Evolutionary conservation across 2,888 invertebrate genomes (phyloP).

Genomic region (Maniola hyperantus): DNA sequence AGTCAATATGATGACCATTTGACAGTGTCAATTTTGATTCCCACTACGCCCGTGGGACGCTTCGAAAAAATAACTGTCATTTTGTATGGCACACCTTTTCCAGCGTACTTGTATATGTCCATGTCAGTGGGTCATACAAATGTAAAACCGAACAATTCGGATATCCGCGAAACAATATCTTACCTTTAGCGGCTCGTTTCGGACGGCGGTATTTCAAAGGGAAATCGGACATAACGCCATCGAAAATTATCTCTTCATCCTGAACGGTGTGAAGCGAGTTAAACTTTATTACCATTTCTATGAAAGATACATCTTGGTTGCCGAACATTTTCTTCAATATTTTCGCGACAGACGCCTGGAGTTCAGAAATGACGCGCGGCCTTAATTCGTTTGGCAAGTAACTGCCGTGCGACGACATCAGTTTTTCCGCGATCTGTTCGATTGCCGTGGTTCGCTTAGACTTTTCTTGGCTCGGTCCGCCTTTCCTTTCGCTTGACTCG

Average conservation of each 20-base stretch:
- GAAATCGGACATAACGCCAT: slow-evolving; percentile 56
- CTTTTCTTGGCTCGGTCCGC: slow-evolving; percentile 18
- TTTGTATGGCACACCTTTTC: too few relatives aligned
- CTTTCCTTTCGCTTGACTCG: slow-evolving; percentile 19
- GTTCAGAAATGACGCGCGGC: slow-evolving; percentile 52
- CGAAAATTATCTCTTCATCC: slow-evolving; percentile 59
- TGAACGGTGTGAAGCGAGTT: slow-evolving; percentile 54
- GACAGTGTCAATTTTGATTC: too few relatives aligned
- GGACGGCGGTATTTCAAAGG: slow-evolving; percentile 52
- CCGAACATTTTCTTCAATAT: slow-evolving; percentile 62
- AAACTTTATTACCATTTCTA: slow-evolving; percentile 66
- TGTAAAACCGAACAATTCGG: slow-evolving; percentile 4
- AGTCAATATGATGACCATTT: too few relatives aligned
- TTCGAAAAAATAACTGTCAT: too few relatives aligned
- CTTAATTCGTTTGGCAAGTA: slow-evolving; percentile 49
- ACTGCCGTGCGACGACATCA: slow-evolving; percentile 54
- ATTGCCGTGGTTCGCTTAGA: slow-evolving; percentile 62
- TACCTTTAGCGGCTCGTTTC: slow-evolving; percentile 64
- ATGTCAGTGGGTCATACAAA: background rate
- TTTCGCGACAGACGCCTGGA: slow-evolving; percentile 49
- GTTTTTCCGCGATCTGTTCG: slow-evolving; percentile 57
- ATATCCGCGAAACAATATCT: slow-evolving; percentile 40
- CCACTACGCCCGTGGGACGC: too few relatives aligned
- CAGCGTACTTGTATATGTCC: too few relatives aligned
- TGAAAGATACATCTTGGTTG: slow-evolving; percentile 62